Percentiles rank a stretch among this genome's conserved stretches.
These are phyloP conservation scores for Tachina fera DNA, from an alignment of 2,888 invertebrate species.

Conservation along the genomic window DNA sequence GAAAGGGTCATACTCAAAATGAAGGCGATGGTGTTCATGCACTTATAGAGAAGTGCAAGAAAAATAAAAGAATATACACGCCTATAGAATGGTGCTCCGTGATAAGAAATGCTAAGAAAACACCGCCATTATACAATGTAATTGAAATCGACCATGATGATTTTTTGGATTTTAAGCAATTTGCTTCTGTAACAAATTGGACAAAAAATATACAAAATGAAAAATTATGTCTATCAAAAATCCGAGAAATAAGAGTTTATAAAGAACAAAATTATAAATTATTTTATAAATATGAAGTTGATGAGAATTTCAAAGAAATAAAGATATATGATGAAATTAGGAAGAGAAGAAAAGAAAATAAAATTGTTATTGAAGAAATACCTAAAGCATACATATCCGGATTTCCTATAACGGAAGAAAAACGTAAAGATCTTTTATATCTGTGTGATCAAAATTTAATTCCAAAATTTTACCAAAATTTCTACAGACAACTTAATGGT, in stretches of 20 bases:
- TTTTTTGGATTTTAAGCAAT: slow-evolving; percentile 59
- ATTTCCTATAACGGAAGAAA: slow-evolving; percentile 26
- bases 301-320: slow-evolving; percentile 50
- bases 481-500: slow-evolving; percentile 5
- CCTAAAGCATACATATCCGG: slow-evolving; percentile 46
- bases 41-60: slow-evolving; percentile 46
- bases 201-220: slow-evolving; percentile 53
- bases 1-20: slow-evolving; percentile 55
- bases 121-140: slow-evolving; percentile 46
- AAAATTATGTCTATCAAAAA: slow-evolving; percentile 44
- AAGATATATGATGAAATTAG: neutral
- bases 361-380: slow-evolving; percentile 46
- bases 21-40: slow-evolving; percentile 54
- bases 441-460: slow-evolving; percentile 34
- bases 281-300: slow-evolving; percentile 40
- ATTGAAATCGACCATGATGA: slow-evolving; percentile 58
- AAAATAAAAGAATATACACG: too few relatives aligned
- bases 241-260: neutral
- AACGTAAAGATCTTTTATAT: slow-evolving; percentile 43
- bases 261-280: slow-evolving; percentile 48
- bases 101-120: slow-evolving; percentile 61
- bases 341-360: slow-evolving; percentile 37
- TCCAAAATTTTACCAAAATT: slow-evolving; percentile 31
- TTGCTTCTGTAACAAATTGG: slow-evolving; percentile 52
- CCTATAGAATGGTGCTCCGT: slow-evolving; percentile 58